Percentiles rank a stretch among this genome's conserved stretches.
Evolutionary conservation across 53 echinoderm and acorn worm species (phyloP).

Genomic region (Paelopatides confundens): DNA sequence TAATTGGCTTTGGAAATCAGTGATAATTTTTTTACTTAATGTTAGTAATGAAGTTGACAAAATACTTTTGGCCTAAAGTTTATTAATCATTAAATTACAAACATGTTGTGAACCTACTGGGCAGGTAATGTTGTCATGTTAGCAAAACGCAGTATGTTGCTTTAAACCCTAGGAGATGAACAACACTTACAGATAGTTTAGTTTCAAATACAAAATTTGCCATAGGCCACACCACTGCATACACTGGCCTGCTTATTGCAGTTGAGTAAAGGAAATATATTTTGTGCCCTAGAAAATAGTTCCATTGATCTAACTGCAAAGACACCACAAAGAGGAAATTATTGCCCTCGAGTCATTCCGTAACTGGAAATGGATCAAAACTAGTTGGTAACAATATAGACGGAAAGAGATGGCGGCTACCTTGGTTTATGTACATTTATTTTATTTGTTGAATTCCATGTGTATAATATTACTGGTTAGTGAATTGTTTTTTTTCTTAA

Average conservation of each 20-base stretch:
- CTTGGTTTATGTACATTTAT: neutral
- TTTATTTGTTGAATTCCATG: too few species aligned
- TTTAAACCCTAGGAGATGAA: too few species aligned
- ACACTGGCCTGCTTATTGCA: neutral
- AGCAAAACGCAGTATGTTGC: too few species aligned
- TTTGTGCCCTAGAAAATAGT: constrained; percentile 4
- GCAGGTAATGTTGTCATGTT: too few species aligned
- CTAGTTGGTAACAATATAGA: neutral
- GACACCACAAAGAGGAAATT: constrained; percentile 37
- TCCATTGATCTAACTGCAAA: constrained; percentile 1
- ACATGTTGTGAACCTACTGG: too few species aligned
- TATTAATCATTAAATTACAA: too few species aligned
- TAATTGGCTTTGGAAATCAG: too few species aligned
- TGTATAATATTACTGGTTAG: too few species aligned
- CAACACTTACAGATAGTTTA: neutral
- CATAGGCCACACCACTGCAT: neutral
- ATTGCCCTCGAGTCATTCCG: constrained; percentile 31
- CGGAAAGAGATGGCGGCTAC: constrained; percentile 7
- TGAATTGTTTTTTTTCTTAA: too few species aligned
- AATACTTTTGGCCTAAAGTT: too few species aligned
- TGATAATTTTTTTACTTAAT: too few species aligned
- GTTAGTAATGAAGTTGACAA: too few species aligned
- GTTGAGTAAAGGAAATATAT: neutral
- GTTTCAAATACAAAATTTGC: neutral
- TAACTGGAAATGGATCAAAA: neutral